Conservation (phyloP, 1,140 invertebrate species). For the Drosophila tani region DNA sequence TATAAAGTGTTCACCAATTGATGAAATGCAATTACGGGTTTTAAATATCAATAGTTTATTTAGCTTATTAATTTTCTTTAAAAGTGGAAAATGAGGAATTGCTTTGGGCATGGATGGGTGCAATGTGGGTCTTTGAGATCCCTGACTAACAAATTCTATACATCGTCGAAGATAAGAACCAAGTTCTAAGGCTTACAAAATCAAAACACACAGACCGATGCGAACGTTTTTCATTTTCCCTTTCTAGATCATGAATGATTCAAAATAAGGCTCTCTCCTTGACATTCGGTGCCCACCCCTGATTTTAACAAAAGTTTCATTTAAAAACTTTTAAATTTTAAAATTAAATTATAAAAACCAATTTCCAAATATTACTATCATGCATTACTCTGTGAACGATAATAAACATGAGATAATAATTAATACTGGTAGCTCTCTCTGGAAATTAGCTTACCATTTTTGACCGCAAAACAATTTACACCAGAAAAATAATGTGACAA, state of each 20-base stretch:
- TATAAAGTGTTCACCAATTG: not conserved
- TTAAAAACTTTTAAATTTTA: not conserved
- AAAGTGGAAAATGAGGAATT: not conserved
- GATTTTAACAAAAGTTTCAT: not conserved
- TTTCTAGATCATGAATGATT: no score
- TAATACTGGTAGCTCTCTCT: not conserved
- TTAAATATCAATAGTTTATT: not conserved
- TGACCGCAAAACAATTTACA: slow-evolving; percentile 19
- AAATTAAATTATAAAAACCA: not conserved
- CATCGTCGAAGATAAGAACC: no score
- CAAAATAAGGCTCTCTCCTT: not conserved
- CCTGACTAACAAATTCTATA: not conserved
- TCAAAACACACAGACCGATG: no score
- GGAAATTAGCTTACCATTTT: slow-evolving; percentile 5
- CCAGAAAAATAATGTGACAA: slow-evolving; percentile 15
- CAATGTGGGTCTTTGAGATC: no score
- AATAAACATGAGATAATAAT: not conserved
- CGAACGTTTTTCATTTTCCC: no score
- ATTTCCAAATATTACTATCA: not conserved
- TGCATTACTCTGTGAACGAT: not conserved
- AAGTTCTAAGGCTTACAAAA: no score
- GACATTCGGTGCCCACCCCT: no score
- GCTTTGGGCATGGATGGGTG: no score
- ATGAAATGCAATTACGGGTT: not conserved
- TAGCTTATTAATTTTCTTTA: not conserved